Percentiles rank a stretch among this genome's conserved stretches.
Evolutionary conservation across 2,888 invertebrate species (phyloP).

Genomic region (Hermodice carunculata): DNA sequence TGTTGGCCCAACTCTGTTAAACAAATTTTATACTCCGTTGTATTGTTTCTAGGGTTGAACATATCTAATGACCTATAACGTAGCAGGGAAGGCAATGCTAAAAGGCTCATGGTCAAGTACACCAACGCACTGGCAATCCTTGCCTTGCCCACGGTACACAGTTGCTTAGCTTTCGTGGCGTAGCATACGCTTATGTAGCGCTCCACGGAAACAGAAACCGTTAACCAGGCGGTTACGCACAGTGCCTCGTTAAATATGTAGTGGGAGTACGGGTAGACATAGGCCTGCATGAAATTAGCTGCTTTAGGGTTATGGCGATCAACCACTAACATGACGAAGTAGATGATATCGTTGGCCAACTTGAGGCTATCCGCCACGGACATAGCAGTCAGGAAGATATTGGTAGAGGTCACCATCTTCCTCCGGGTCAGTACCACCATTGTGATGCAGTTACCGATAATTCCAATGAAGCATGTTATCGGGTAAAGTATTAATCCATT

Average conservation of each 20-base stretch:
- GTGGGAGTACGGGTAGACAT: constrained; percentile 60
- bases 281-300: constrained; percentile 48
- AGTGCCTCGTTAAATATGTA: constrained; percentile 60
- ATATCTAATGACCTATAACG: constrained; percentile 42
- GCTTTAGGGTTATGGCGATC: constrained; percentile 36
- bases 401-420: constrained; percentile 59
- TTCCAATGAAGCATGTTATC: constrained; percentile 52
- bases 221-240: constrained; percentile 62
- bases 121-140: constrained; percentile 54
- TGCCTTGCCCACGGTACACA: constrained; percentile 49
- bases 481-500: constrained; percentile 59
- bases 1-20: constrained; percentile 55
- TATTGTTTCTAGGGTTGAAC: constrained; percentile 44
- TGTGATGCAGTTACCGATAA: constrained; percentile 56
- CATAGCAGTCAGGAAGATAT: constrained; percentile 56
- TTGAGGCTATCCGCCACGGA: constrained; percentile 59
- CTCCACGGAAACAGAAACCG: constrained; percentile 64
- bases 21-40: constrained; percentile 46
- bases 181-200: constrained; percentile 61
- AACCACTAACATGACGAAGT: constrained; percentile 48
- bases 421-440: constrained; percentile 53
- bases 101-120: constrained; percentile 56
- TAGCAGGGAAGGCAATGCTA: constrained; percentile 61
- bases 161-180: constrained; percentile 48
- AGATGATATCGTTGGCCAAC: constrained; percentile 56